phyloP scores from a whole-genome alignment of 2,797 vertebrate genomes.

The Liparis tanakae region DNA sequence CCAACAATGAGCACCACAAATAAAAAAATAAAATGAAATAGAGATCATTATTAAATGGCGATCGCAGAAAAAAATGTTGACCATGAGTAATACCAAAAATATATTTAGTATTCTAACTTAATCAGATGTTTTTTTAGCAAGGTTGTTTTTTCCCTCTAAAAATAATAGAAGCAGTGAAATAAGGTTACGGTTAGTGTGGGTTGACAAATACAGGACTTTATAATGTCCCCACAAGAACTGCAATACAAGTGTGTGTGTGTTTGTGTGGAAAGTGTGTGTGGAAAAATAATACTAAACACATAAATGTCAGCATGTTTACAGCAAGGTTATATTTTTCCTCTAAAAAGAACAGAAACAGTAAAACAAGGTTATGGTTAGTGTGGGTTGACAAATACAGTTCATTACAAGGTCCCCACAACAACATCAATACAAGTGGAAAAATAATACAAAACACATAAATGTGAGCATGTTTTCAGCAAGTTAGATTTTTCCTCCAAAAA shows the following conservation, averaged over 20 bases:
- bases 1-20: no score
- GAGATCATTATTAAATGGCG: no score
- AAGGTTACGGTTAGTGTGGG: neutral
- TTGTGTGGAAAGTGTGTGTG: neutral
- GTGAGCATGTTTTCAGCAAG: no score
- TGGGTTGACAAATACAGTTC: neutral
- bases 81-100: no score
- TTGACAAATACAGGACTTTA: neutral
- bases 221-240: neutral
- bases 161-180: neutral
- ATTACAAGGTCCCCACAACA: neutral
- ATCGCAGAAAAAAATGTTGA: no score
- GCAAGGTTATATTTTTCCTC: neutral
- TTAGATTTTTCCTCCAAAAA: neutral
- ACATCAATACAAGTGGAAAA: neutral
- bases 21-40: no score
- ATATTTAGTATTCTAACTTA: no score
- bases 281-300: neutral
- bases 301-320: neutral
- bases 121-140: no score
- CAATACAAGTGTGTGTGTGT: neutral
- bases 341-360: neutral
- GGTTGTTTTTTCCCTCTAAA: neutral
- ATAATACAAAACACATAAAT: slow-evolving; percentile 5
- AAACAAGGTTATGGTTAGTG: neutral